Evolutionary conservation across 2,113 vertebrate species (phyloP).

Genomic region (Anser cygnoides): DNA sequence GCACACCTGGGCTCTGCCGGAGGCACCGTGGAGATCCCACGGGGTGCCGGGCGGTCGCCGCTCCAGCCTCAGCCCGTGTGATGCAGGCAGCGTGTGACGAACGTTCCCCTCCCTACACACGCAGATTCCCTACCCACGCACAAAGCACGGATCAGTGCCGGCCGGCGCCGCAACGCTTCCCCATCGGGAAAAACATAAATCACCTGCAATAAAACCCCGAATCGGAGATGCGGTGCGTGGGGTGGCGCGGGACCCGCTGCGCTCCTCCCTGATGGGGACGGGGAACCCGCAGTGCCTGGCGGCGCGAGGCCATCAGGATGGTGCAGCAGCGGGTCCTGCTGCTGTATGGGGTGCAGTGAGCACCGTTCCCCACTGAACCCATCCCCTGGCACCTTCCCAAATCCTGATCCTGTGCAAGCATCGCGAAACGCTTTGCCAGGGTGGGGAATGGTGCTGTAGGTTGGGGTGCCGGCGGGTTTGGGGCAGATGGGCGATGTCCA

Average conservation of each 20-base stretch:
- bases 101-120: accelerated
- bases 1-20: neutral
- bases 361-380: neutral
- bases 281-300: neutral
- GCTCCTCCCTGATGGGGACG: neutral
- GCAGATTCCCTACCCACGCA: neutral
- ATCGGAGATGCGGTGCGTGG: neutral
- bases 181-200: neutral
- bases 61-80: neutral
- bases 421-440: neutral
- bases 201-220: neutral
- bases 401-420: neutral
- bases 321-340: neutral
- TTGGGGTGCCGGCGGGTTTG: no score
- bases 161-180: accelerated
- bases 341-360: neutral
- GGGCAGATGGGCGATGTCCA: no score
- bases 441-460: neutral
- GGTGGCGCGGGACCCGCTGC: neutral
- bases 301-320: neutral
- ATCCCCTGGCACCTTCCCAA: neutral
- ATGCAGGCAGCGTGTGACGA: neutral
- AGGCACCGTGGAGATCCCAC: neutral
- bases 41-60: neutral
- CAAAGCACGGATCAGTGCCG: neutral